Evolutionary conservation across 1,140 invertebrate genomes (phyloP).

Genomic region (Orius insidiosus): DNA sequence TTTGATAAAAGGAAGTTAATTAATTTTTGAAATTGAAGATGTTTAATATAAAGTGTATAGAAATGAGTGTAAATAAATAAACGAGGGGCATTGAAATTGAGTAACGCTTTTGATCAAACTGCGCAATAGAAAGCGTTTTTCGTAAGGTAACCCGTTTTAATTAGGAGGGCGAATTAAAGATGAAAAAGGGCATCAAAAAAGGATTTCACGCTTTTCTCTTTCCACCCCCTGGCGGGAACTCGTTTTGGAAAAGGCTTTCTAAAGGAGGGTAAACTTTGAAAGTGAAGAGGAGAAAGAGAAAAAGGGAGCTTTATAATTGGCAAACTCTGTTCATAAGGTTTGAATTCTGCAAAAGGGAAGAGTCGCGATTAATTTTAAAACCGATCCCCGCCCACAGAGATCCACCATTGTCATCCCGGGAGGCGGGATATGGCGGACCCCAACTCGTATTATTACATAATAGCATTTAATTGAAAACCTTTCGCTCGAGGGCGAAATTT

Average conservation of each 20-base stretch:
- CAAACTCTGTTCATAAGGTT: neutral
- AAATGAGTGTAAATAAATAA: neutral
- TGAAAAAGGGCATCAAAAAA: neutral
- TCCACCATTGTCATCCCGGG: slow-evolving; percentile 4
- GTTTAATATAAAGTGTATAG: no score
- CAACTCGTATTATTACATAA: slow-evolving; percentile 5
- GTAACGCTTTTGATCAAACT: slow-evolving; percentile 2
- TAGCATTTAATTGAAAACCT: slow-evolving; percentile 6
- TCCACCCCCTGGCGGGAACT: neutral
- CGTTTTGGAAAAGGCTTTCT: neutral
- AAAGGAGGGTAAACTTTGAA: slow-evolving; percentile 2
- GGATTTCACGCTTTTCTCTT: neutral
- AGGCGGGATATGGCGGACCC: neutral
- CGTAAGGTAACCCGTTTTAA: neutral
- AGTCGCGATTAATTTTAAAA: slow-evolving; percentile 13
- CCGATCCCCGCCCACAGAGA: neutral
- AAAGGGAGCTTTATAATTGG: slow-evolving; percentile 2
- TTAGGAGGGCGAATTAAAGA: slow-evolving; percentile 4
- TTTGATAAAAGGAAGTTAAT: neutral
- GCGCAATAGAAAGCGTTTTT: neutral
- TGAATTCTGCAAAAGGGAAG: slow-evolving; percentile 1
- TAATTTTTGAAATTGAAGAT: neutral
- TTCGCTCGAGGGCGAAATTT: neutral
- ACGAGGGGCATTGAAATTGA: neutral
- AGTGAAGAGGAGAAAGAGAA: no score